Evolutionary conservation across 2,113 vertebrate species (phyloP), one percentile per base, ranked within the genome.

Genomic region (Leiothrix lutea): DNA sequence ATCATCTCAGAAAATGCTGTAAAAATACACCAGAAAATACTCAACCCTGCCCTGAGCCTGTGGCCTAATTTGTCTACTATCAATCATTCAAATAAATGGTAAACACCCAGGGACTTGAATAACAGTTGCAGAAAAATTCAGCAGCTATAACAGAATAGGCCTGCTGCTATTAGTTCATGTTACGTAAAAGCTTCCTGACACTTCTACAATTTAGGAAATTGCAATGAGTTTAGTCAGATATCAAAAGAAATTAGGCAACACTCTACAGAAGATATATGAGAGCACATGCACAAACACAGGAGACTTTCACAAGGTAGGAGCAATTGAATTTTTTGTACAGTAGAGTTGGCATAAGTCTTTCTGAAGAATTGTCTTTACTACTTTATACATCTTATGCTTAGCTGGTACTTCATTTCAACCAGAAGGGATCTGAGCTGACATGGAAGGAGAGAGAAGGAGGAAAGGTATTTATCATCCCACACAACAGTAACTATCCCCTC

Each of bases 181-280:
- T 96, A 93, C 3, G 18, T 78, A 88, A 60, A 91, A 93, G 56
- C 80, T 90, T 92, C 48, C 53, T 77, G 67, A 70, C 74, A 71
- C 51, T 88, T 90, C 58, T 73, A 44, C 33, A 66, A 1, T 0
- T 64, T 74, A 85, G 70, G 53, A 95, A 92, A 84, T 47, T 70
- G 50, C 87, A 91, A 82, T 77, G 60, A 92, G 88, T 57, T 95
- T 88, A 90, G 90, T 95, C 96, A 96, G 88, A 7, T 83, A 90
- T 94, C 95, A 92, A 78, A 94, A 94, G 67, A 92, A 83, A 94
- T 94, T 78, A 96, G 56, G 38, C 60, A 94, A 48, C 33, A 25
- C 24, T 78, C 35, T 35, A 58, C 21, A 86, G 71, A 88, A 94
- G 60, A 90, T 51, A 47, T 3, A 47, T 17, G 44, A 90, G 71